Evolutionary conservation across 2,797 vertebrate genomes (phyloP).

Genomic region (Glyptemys insculpta): DNA sequence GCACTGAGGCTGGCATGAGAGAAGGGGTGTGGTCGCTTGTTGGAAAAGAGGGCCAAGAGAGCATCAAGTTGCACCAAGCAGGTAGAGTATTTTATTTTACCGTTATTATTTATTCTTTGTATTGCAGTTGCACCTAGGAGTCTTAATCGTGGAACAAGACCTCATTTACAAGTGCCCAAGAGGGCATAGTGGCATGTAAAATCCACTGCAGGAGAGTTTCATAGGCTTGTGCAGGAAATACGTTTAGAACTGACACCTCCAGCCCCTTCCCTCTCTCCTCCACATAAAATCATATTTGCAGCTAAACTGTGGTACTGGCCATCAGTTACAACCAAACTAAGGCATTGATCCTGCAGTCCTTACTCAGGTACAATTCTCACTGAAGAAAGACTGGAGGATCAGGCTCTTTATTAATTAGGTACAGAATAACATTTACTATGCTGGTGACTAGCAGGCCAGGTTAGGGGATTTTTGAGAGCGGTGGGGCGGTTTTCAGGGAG

Average conservation of each 20-base stretch:
- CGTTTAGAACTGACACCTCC: neutral
- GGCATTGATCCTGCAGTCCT: neutral
- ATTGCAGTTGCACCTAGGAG: neutral
- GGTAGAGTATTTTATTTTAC: neutral
- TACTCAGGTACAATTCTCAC: neutral
- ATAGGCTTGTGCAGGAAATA: neutral
- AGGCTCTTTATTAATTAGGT: neutral
- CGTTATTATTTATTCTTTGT: neutral
- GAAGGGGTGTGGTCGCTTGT: neutral
- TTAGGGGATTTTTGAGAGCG: fast-evolving
- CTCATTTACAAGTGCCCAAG: neutral
- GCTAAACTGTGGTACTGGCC: neutral
- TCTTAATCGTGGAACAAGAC: neutral
- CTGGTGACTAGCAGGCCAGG: neutral
- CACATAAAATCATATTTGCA: neutral
- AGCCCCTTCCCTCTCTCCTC: neutral
- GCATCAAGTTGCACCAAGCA: neutral
- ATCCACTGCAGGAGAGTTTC: neutral
- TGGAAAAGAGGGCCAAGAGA: neutral
- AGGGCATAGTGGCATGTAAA: neutral
- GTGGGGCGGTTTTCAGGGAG: fast-evolving
- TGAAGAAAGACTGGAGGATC: neutral
- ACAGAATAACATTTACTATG: neutral
- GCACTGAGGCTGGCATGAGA: neutral
- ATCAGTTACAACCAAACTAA: neutral